Evolutionary conservation across 2,113 vertebrate species (phyloP).

Genomic region (Silurus meridionalis): DNA sequence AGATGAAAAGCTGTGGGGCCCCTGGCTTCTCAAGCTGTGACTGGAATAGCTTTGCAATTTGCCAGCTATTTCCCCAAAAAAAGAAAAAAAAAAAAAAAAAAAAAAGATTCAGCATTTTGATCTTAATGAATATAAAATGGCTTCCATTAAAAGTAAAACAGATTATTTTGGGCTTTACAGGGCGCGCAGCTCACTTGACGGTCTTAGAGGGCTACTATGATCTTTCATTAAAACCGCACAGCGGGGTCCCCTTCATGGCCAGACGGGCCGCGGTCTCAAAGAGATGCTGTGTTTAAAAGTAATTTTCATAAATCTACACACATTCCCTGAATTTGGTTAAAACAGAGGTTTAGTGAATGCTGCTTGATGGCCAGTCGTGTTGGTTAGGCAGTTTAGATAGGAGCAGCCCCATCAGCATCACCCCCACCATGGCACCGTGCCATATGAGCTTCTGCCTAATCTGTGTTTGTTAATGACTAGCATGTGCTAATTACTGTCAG

Average conservation of each 20-base stretch:
- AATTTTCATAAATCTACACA: conserved; percentile 93
- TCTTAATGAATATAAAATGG: conserved; percentile 99
- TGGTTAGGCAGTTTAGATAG: conserved; percentile 48
- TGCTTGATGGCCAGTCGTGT: conserved; percentile 24
- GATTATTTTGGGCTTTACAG: conserved; percentile 94
- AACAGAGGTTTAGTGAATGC: conserved; percentile 65
- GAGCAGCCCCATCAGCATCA: conserved; percentile 75
- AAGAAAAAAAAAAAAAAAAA: conserved; percentile 30
- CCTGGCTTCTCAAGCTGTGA: conserved; percentile 97
- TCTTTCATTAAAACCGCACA: conserved; percentile 98
- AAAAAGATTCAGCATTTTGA: conserved; percentile 95
- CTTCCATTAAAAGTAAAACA: conserved; percentile 98
- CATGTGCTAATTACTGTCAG: conserved; percentile 96
- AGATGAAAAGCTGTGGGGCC: conserved; percentile 90
- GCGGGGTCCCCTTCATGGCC: conserved; percentile 87
- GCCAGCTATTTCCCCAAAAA: conserved; percentile 71
- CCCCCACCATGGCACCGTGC: conserved; percentile 82
- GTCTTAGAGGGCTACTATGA: conserved; percentile 93
- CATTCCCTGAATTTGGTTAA: conserved; percentile 86
- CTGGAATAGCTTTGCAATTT: conserved; percentile 99
- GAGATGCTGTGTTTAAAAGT: conserved; percentile 93
- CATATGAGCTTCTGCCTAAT: conserved; percentile 83
- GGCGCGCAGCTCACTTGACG: conserved; percentile 84
- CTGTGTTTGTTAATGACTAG: conserved; percentile 94
- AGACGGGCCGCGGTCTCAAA: conserved; percentile 86